Conservation (phyloP, 92 coral and sea anemone genomes). For the Anthopleura xanthogrammica region DNA sequence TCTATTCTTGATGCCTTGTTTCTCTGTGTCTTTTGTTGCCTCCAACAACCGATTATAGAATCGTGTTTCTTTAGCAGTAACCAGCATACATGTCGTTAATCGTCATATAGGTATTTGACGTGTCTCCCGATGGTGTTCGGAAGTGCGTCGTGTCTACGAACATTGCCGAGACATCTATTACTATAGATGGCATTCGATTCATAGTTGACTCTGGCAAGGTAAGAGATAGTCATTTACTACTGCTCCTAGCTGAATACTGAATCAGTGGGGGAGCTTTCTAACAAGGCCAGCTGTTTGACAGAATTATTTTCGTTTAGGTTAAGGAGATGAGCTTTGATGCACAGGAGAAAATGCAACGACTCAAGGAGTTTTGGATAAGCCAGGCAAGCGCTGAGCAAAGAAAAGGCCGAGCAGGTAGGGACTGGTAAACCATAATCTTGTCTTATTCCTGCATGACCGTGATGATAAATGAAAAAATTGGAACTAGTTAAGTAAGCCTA, state of each 20-base stretch:
- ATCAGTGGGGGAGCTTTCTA: too few relatives aligned
- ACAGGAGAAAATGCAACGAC: conserved; percentile 93
- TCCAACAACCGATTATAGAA: too few relatives aligned
- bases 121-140: conserved; percentile 96
- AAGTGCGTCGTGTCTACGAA: conserved; percentile 92
- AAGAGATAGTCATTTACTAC: not conserved
- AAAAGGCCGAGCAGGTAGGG: conserved; percentile 93
- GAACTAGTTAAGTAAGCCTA: too few relatives aligned
- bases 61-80: not conserved
- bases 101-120: conserved; percentile 80
- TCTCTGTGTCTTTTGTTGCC: too few relatives aligned
- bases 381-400: conserved; percentile 99
- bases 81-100: not conserved
- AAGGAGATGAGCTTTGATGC: conserved; percentile 97
- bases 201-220: conserved; percentile 98
- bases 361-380: conserved; percentile 97
- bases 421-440: too few relatives aligned
- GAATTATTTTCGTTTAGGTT: conserved; percentile 46
- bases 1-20: too few relatives aligned
- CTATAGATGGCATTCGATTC: conserved; percentile 93
- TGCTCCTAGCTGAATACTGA: too few relatives aligned
- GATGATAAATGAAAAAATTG: too few relatives aligned
- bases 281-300: not conserved
- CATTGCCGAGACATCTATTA: conserved; percentile 97
- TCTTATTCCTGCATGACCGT: too few relatives aligned